phyloP scores from a whole-genome alignment of 1,140 invertebrate species.

The Anthonomus grandis region DNA sequence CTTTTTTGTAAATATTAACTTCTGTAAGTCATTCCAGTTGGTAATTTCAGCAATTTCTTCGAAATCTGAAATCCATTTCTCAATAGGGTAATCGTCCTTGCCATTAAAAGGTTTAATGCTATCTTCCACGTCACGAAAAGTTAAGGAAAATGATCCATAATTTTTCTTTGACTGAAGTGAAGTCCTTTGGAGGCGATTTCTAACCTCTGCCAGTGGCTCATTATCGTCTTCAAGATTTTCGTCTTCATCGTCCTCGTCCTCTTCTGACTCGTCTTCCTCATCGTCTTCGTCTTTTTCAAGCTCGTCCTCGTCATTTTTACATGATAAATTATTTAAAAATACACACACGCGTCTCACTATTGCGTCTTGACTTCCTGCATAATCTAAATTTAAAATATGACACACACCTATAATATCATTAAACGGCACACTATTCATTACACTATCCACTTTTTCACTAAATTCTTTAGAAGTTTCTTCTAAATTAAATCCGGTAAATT shows the following conservation, averaged over 20 bases:
- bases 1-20: constrained; percentile 35
- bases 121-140: constrained; percentile 28
- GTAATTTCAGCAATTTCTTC: constrained; percentile 32
- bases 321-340: not conserved
- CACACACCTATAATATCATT: not conserved
- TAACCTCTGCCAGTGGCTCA: not conserved
- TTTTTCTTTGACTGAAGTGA: not conserved
- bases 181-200: no score
- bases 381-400: constrained; percentile 1
- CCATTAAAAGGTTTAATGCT: constrained; percentile 33
- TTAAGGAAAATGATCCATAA: not conserved
- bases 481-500: not conserved
- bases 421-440: not conserved
- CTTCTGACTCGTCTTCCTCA: not conserved
- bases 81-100: constrained; percentile 20
- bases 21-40: constrained; percentile 35
- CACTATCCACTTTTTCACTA: not conserved
- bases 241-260: not conserved
- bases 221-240: not conserved
- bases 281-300: not conserved
- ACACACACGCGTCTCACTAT: not conserved
- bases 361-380: not conserved
- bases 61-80: constrained; percentile 35
- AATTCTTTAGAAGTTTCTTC: not conserved
- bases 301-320: not conserved